Percentiles rank a stretch among this genome's conserved stretches.
Evolutionary conservation across 2,888 invertebrate genomes (phyloP).

Genomic region (Ganaspis brasiliensis): DNA sequence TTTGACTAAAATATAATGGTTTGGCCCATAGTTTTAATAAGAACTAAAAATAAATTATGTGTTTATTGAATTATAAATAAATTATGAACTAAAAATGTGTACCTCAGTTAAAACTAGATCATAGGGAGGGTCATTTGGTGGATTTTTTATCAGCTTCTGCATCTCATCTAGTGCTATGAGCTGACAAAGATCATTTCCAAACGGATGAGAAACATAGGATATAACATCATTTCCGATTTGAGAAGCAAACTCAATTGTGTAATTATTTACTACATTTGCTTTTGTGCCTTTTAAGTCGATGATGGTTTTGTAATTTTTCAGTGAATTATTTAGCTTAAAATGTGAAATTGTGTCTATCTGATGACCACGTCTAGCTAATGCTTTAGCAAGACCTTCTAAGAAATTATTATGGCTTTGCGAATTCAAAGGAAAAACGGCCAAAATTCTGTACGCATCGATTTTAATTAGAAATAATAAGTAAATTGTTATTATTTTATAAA

Average conservation of each 20-base stretch:
- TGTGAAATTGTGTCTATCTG: conserved; percentile 51
- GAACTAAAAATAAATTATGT: too few species aligned
- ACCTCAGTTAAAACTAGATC: conserved; percentile 66
- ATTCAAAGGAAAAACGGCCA: conserved; percentile 51
- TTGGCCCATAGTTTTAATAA: too few species aligned
- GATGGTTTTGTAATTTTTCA: conserved; percentile 48
- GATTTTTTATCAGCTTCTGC: conserved; percentile 64
- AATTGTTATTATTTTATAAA: conserved; percentile 53
- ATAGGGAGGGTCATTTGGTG: conserved; percentile 65
- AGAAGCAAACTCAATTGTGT: conserved; percentile 52
- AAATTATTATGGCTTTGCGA: conserved; percentile 50
- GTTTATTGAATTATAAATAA: too few species aligned
- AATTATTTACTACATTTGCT: conserved; percentile 58
- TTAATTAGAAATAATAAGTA: not conserved
- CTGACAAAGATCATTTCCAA: conserved; percentile 65
- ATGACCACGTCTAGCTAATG: conserved; percentile 50
- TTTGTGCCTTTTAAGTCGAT: conserved; percentile 53
- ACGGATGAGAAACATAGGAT: not conserved
- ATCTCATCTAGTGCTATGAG: conserved; percentile 61
- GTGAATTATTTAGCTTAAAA: conserved; percentile 46
- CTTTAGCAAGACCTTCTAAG: conserved; percentile 49
- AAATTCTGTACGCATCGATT: conserved; percentile 31
- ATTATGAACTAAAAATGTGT: conserved; percentile 17
- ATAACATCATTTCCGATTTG: conserved; percentile 45
- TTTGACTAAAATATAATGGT: too few species aligned